Evolutionary conservation across 2,797 vertebrate species (phyloP).

Genomic region (Ceyx erithaca): DNA sequence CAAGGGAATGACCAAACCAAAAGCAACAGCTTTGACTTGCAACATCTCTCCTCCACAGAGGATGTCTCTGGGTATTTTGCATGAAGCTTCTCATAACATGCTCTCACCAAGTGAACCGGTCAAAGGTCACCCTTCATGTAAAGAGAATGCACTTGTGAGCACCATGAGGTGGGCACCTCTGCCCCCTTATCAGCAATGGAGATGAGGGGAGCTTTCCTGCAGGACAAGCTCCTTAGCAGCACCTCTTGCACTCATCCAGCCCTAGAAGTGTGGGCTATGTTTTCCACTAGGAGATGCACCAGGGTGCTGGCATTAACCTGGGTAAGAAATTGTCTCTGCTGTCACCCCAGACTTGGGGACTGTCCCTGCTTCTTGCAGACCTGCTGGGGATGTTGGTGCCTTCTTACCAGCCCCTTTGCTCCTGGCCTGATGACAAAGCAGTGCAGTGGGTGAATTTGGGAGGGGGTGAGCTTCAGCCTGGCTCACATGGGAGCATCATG

Average conservation of each 20-base stretch:
- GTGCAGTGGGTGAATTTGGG: neutral
- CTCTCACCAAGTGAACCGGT: neutral
- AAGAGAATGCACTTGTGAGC: neutral
- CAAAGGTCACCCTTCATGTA: neutral
- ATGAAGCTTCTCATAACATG: rapidly evolving
- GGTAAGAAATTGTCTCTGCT: neutral
- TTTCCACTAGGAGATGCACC: neutral
- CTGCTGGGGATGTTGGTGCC: neutral
- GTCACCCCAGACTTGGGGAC: neutral
- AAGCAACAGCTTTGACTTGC: neutral
- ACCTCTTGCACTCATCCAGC: neutral
- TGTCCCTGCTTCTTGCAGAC: neutral
- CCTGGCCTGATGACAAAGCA: rapidly evolving
- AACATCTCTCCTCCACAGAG: neutral
- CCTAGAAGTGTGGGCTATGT: neutral
- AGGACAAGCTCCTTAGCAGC: neutral
- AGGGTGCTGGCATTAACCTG: neutral
- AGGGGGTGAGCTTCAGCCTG: neutral
- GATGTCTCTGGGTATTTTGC: neutral
- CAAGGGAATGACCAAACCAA: neutral
- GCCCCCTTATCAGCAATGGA: no score
- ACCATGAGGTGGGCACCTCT: neutral
- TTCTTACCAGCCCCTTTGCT: neutral
- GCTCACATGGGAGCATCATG: rapidly evolving
- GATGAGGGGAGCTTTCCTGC: neutral